Base-by-base conservation (phyloP, 2,797 vertebrate species). In the Pelobates cultripes region DNA sequence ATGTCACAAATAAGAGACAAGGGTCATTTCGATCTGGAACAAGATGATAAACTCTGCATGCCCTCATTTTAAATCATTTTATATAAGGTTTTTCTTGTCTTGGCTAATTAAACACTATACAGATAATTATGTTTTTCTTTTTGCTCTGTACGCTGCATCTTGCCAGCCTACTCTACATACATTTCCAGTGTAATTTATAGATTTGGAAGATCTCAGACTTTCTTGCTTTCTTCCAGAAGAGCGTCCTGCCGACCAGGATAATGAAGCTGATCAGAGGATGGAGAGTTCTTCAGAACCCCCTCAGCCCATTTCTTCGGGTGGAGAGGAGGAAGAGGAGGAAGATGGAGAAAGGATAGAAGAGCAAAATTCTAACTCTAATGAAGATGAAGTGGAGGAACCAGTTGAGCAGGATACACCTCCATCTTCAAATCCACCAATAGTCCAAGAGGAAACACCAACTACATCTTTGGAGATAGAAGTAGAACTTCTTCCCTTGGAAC, bases 271-370 rank as follows among this genome's bases (percentile, higher is more conserved):
- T 57, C 85, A 86, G 61, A 53, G 6, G 44, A 75, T 84, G 83
- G 76, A 82, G 3, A 17, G 43, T 3, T 47, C 41, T 4, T 42
- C 3, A 1, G 73, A 77, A 44, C 7, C 51, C 3, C 7, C 43
- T 3, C 7, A 47, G 7, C 17, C 12, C 1, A 63, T 2, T 51
- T 85, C 83, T 0, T 79, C 78, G 0, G 71, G 83, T 44, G 83
- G 70, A 63, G 85, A 85, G 47, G 86, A 80, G 41, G 81, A 84
- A 0, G 69, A 82, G 12, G 87, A 84, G 4, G 83, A 87, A 2
- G 47, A 51, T 51, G 47, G 3, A 6, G 85, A 87, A 12, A 81
- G 85, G 53, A 76, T 12, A 5, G 68, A 71, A 2, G 81, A 70
- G 61, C 4, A 61, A 73, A 74, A 9, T 3, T 28, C 28, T 28